Percentiles rank a stretch among this genome's conserved stretches.
Evolutionary conservation across 2,888 invertebrate genomes (phyloP).

Genomic region (Syritta pipiens): DNA sequence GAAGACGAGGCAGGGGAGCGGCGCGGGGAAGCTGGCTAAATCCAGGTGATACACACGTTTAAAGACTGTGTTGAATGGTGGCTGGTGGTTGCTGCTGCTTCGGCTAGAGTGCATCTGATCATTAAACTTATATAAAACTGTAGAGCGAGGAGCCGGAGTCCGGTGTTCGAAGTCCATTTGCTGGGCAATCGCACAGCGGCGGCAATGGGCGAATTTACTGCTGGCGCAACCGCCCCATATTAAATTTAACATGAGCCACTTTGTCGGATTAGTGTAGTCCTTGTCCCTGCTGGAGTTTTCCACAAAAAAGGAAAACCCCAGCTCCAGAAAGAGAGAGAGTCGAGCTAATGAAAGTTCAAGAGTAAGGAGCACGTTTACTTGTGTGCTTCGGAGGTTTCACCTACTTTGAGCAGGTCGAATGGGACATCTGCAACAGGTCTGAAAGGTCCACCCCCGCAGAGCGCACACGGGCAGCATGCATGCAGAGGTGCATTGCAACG

Average conservation of each 20-base stretch:
- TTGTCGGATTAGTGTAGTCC: not conserved
- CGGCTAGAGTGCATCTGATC: constrained; percentile 13
- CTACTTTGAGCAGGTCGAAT: not conserved
- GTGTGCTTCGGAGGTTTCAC: constrained; percentile 8
- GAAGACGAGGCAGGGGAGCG: not conserved
- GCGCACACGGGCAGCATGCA: not conserved
- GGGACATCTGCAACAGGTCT: constrained; percentile 10
- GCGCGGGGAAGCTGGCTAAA: not conserved
- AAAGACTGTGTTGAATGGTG: not conserved
- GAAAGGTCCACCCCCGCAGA: not conserved
- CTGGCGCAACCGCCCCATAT: not conserved
- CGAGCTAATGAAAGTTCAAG: constrained; percentile 42
- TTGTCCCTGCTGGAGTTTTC: not conserved
- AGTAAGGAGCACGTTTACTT: constrained; percentile 10
- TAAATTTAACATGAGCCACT: constrained; percentile 32
- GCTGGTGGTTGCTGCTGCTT: no score
- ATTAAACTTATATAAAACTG: constrained; percentile 17
- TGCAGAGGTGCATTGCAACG: no score
- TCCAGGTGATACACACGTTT: not conserved
- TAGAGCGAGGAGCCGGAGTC: no score
- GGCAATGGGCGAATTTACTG: no score
- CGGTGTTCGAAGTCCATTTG: not conserved
- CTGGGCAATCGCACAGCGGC: no score
- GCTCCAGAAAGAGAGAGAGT: not conserved
- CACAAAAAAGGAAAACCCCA: not conserved